phyloP scores from a whole-genome alignment of 2,113 vertebrate genomes.

The Toxotes chatareus region DNA sequence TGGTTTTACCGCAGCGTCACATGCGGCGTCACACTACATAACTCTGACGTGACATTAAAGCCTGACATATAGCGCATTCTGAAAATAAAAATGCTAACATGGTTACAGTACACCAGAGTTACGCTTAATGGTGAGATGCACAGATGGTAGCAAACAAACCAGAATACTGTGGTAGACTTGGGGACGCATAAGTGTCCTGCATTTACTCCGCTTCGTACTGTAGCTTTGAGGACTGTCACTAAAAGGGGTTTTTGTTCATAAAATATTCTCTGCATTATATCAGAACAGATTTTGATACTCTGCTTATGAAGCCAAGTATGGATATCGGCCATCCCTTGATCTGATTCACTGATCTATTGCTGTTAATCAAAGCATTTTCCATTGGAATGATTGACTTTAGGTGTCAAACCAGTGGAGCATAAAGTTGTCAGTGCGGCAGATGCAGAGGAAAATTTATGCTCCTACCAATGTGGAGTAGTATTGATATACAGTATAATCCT shows the following conservation, averaged over 20 bases:
- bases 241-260: neutral
- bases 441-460: slow-evolving; percentile 3
- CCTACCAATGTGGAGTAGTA: neutral
- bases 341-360: neutral
- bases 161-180: neutral
- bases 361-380: slow-evolving; percentile 27
- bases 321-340: neutral
- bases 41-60: slow-evolving; percentile 39
- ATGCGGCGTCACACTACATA: slow-evolving; percentile 11
- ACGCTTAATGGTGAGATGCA: slow-evolving; percentile 5
- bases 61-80: slow-evolving; percentile 21
- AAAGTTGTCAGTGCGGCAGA: slow-evolving; percentile 25
- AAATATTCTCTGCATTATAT: neutral
- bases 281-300: neutral
- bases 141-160: slow-evolving; percentile 11
- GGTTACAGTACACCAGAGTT: slow-evolving; percentile 17
- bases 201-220: neutral
- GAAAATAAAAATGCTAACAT: slow-evolving; percentile 26
- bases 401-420: slow-evolving; percentile 39
- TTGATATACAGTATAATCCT: slow-evolving; percentile 1
- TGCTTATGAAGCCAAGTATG: neutral
- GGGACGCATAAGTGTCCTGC: neutral
- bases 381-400: slow-evolving; percentile 13
- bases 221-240: neutral
- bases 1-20: slow-evolving; percentile 27